Conservation (phyloP, 2,888 invertebrate genomes). For the Noctua fimbriata region DNA sequence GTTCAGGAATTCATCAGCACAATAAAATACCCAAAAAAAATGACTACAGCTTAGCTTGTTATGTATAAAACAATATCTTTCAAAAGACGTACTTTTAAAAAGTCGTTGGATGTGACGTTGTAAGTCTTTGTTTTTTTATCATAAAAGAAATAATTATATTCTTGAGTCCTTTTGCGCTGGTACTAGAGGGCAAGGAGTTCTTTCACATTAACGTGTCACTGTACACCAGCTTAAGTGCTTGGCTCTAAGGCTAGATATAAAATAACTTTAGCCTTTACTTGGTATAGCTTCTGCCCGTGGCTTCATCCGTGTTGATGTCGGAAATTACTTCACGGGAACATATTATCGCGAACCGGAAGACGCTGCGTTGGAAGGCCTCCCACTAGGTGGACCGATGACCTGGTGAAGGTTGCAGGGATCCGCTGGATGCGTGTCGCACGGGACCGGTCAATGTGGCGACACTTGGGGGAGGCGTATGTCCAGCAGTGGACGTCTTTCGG, state of each 20-base stretch:
- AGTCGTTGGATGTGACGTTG: not conserved
- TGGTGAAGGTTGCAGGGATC: too few species aligned
- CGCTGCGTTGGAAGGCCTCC: too few species aligned
- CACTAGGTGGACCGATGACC: too few species aligned
- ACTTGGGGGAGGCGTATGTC: too few species aligned
- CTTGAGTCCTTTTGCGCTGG: slow-evolving; percentile 9
- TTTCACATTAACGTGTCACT: slow-evolving; percentile 9
- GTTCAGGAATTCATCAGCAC: too few species aligned
- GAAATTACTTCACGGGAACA: not conserved
- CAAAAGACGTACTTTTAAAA: not conserved
- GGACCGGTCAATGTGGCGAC: too few species aligned
- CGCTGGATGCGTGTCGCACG: too few species aligned
- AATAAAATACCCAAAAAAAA: too few species aligned
- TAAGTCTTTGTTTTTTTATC: slow-evolving; percentile 16
- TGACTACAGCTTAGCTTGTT: too few species aligned
- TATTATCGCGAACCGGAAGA: too few species aligned
- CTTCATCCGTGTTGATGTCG: not conserved
- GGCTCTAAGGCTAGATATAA: not conserved
- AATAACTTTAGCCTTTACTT: not conserved
- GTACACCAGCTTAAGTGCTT: slow-evolving; percentile 8
- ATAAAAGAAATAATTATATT: slow-evolving; percentile 10
- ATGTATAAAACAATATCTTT: not conserved
- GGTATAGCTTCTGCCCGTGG: not conserved
- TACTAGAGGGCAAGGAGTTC: slow-evolving; percentile 20
- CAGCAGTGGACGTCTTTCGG: too few species aligned